A percentile compares a stretch with the other conserved stretches of the same genome.
Conservation (phyloP, 2,797 vertebrate species). For the Mormyrops boulengeri region DNA sequence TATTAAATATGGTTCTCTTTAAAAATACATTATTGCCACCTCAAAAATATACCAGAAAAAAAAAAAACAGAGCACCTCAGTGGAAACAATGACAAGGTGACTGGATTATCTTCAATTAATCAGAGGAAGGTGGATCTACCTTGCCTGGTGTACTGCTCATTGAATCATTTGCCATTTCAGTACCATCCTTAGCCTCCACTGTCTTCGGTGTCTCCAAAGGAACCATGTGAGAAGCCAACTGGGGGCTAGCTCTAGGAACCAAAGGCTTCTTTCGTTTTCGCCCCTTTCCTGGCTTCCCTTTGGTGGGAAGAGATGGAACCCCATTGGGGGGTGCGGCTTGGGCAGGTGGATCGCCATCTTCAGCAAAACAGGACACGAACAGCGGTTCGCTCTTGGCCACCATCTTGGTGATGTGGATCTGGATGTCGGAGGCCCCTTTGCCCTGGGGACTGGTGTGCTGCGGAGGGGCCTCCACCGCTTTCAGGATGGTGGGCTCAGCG, state of each 20-base stretch:
- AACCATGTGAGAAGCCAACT: slow-evolving; percentile 36
- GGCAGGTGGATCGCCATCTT: slow-evolving; percentile 60
- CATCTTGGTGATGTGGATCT: slow-evolving; percentile 82
- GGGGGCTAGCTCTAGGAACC: slow-evolving; percentile 65
- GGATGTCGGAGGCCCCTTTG: slow-evolving; percentile 80
- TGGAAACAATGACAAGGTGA: background rate
- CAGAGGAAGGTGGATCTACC: background rate
- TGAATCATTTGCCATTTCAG: slow-evolving; percentile 30
- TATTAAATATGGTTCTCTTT: background rate
- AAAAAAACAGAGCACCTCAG: background rate
- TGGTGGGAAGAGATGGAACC: slow-evolving; percentile 35
- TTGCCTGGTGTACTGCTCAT: background rate
- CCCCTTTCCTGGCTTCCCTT: slow-evolving; percentile 48
- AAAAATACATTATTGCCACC: background rate
- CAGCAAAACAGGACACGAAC: slow-evolving; percentile 76
- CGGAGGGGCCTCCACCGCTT: slow-evolving; percentile 69
- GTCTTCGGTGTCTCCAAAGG: slow-evolving; percentile 15
- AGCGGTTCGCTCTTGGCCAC: slow-evolving; percentile 73
- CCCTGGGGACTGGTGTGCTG: slow-evolving; percentile 56
- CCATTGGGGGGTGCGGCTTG: slow-evolving; percentile 42
- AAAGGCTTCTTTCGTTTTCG: slow-evolving; percentile 70
- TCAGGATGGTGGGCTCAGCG: slow-evolving; percentile 67
- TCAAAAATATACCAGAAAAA: background rate
- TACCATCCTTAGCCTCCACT: slow-evolving; percentile 21
- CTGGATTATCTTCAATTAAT: background rate